A percentile compares a stretch with the other conserved stretches of the same genome.
phyloP scores from a whole-genome alignment of 2,797 vertebrate genomes.

The Mormyrus hasselquistii region DNA sequence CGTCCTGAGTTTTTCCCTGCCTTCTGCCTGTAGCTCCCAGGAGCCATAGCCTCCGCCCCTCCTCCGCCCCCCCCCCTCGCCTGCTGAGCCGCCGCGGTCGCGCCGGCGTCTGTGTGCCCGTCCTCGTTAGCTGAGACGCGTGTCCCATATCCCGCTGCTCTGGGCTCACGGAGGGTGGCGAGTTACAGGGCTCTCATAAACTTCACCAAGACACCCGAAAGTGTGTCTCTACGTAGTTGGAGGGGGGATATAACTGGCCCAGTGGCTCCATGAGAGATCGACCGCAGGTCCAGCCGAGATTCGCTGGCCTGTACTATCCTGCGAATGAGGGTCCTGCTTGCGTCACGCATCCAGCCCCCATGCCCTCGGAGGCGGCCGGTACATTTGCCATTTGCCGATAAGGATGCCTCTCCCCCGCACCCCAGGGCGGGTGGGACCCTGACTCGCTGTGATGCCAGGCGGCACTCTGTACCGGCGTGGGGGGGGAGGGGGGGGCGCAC shows the following conservation, averaged over 20 bases:
- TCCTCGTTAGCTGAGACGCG: background rate
- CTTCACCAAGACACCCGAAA: background rate
- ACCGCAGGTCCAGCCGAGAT: conserved; percentile 45
- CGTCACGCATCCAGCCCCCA: background rate
- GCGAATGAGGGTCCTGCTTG: background rate
- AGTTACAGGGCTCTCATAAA: background rate
- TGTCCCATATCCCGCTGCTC: background rate
- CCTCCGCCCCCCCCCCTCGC: background rate
- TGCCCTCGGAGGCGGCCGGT: conserved; percentile 52
- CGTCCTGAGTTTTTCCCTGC: background rate
- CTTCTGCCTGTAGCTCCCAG: background rate
- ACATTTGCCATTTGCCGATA: conserved; percentile 49
- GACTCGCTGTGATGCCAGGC: conserved; percentile 53
- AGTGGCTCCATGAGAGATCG: conserved; percentile 49
- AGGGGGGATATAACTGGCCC: background rate
- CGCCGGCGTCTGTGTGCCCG: background rate
- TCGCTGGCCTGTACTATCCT: conserved; percentile 47
- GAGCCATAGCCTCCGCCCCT: background rate
- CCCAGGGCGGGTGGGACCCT: conserved; percentile 38
- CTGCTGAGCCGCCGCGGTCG: background rate
- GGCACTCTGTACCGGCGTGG: conserved; percentile 53
- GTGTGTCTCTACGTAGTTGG: background rate
- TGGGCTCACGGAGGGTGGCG: background rate
- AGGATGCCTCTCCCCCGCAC: conserved; percentile 42
- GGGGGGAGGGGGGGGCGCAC: conserved; percentile 46